Evolutionary conservation across 2,888 invertebrate species (phyloP).

Genomic region (Cephus nigrinus): DNA sequence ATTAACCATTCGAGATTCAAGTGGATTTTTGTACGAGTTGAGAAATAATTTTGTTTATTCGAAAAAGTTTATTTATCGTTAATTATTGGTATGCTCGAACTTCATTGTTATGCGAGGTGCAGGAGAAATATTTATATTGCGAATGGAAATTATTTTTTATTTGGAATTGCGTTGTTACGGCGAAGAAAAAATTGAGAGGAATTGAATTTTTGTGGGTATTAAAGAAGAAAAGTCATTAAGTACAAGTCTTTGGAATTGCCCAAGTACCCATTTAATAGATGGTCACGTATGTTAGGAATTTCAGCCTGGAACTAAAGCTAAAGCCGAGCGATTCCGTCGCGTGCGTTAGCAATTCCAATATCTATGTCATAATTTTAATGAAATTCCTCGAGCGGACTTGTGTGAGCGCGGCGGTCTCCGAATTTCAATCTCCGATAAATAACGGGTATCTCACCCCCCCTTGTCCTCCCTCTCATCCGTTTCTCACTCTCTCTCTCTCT

Average conservation of each 20-base stretch:
- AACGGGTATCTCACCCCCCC: constrained; percentile 29
- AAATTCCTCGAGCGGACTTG: constrained; percentile 49
- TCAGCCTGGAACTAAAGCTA: constrained; percentile 3
- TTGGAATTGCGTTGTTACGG: not conserved
- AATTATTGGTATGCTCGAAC: not conserved
- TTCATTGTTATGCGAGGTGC: not conserved
- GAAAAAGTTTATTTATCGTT: not conserved
- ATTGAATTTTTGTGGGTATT: not conserved
- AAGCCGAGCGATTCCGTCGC: constrained; percentile 38
- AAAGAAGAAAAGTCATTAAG: not conserved
- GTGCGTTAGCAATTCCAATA: constrained; percentile 55
- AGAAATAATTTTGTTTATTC: not conserved
- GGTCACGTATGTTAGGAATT: not conserved
- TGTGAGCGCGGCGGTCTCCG: constrained; percentile 37
- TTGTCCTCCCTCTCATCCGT: constrained; percentile 2
- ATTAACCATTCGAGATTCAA: not conserved
- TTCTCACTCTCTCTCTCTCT: constrained; percentile 22
- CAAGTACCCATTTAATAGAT: not conserved
- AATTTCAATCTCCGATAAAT: constrained; percentile 58
- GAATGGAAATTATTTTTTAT: not conserved
- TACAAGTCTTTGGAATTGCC: not conserved
- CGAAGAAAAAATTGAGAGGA: not conserved
- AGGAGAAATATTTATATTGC: not conserved
- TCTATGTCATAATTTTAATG: constrained; percentile 63
- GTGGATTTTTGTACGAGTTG: not conserved